phyloP scores from a whole-genome alignment of 2,797 vertebrate genomes.

The Merluccius polli region DNA sequence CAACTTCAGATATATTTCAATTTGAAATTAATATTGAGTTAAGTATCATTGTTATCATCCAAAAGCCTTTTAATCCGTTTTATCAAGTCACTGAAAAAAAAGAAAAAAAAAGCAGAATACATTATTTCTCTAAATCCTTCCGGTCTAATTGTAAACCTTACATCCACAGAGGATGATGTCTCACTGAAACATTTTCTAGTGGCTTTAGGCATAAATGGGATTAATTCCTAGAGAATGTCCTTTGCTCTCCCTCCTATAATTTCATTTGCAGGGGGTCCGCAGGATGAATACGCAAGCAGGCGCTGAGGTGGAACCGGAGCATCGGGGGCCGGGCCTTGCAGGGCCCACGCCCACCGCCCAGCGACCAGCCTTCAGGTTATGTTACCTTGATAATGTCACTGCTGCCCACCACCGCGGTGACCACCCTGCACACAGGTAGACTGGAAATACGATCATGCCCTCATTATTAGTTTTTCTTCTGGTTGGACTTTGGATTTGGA shows the following conservation, averaged over 20 bases:
- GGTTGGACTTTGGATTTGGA: not conserved
- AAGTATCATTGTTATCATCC: not conserved
- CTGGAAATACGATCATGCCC: conserved; percentile 68
- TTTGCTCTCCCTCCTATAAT: conserved; percentile 78
- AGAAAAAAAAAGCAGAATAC: conserved; percentile 5
- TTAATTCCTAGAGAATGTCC: conserved; percentile 79
- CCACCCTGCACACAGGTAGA: conserved; percentile 25
- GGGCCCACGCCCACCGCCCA: conserved; percentile 39
- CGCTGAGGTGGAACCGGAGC: conserved; percentile 52
- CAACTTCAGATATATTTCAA: conserved; percentile 9
- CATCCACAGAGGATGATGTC: conserved; percentile 1
- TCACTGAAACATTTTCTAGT: conserved; percentile 72
- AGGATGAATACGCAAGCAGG: conserved; percentile 77
- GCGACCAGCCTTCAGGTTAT: conserved; percentile 72
- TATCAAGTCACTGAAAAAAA: conserved; percentile 9
- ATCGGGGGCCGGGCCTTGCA: conserved; percentile 43
- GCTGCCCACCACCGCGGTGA: conserved; percentile 53
- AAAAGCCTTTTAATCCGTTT: conserved; percentile 18
- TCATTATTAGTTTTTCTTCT: conserved; percentile 18
- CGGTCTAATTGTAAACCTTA: not conserved
- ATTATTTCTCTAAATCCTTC: conserved; percentile 27
- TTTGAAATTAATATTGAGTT: conserved; percentile 17
- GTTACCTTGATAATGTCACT: conserved; percentile 78
- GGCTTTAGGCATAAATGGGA: conserved; percentile 76
- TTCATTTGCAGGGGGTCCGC: conserved; percentile 75